Base-by-base conservation (phyloP, 2,888 invertebrate species). In the Macaria notata region DNA sequence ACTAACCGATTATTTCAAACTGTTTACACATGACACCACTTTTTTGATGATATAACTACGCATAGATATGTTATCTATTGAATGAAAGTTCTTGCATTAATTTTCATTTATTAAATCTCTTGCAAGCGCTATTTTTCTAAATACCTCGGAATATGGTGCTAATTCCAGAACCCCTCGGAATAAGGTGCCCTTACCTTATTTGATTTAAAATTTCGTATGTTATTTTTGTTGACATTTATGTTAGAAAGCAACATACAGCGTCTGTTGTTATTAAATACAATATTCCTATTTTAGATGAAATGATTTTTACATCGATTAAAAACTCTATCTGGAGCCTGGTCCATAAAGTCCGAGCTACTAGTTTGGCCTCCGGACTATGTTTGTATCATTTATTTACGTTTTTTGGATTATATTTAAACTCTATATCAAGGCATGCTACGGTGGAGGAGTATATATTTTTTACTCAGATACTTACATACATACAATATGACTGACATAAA, bases 241-340 rank as follows among this genome's bases (percentile, higher is more conserved):
- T 50, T 31, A 36, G 31, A 42, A 54, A 56, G 56, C 56, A 48
- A 60, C 49, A 50, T 60, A 53, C 59, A 59, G 59, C 59, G 9
- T 54, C 31, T 58, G 50, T 49, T 46, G 53, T 46, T 42, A 19
- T 44, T n/a, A 47, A 19, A 51, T 55, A 38, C 31, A 39, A 31
- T 36, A 46, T 31, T 19, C 19, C 19, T 44, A 48, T 47, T n/a
- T 38, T 39, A 46, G 19, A 19, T 36, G 44, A 46, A 30, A 56
- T 56, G 44, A 41, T 50, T 42, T 50, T 50, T 48, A 59, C 51
- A 51, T 29, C 54, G 48, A 54, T 59, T 49, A n/a, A 51, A 54
- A 59, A 51, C 47, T 50, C 59, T 54, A 47, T 59, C 31, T 51
- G 59, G 59, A 59, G 54, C 59, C 59, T 59, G 59, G 59, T 54